Evolutionary conservation across 2,888 invertebrate species (phyloP).

Genomic region (Troides oblongomaculatus): DNA sequence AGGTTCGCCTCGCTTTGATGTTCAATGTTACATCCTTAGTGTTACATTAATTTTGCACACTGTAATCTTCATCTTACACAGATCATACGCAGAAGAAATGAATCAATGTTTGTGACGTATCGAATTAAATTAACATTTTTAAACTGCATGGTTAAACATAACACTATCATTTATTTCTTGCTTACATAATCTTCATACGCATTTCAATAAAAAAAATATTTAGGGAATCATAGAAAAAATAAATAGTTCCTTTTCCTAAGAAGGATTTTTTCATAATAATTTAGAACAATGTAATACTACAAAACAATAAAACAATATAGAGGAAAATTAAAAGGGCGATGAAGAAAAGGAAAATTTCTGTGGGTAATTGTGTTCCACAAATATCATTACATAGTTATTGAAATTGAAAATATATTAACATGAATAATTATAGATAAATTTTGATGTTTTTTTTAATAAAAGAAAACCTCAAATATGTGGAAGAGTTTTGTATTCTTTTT

Average conservation of each 20-base stretch:
- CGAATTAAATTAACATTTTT: background rate
- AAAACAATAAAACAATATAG: background rate
- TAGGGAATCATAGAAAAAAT: background rate
- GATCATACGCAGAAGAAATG: slow-evolving; percentile 17
- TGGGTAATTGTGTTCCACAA: no score
- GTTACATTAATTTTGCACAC: slow-evolving; percentile 36
- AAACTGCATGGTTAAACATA: slow-evolving; percentile 14
- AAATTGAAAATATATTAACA: background rate
- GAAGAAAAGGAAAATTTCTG: background rate
- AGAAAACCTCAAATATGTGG: no score
- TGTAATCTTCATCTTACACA: slow-evolving; percentile 24
- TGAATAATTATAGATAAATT: background rate
- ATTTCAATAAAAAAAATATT: background rate
- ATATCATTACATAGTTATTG: no score
- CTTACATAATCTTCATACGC: background rate
- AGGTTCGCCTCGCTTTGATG: slow-evolving; percentile 80
- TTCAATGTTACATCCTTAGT: slow-evolving; percentile 56
- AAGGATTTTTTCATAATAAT: background rate
- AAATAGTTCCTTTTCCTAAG: no score
- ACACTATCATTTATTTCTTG: background rate
- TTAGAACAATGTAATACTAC: background rate
- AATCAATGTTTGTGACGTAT: slow-evolving; percentile 5
- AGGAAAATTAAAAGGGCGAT: background rate
- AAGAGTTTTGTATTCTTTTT: no score
- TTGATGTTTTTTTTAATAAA: background rate